Evolutionary conservation across 2,888 invertebrate species (phyloP).

Genomic region (Diaperis boleti): DNA sequence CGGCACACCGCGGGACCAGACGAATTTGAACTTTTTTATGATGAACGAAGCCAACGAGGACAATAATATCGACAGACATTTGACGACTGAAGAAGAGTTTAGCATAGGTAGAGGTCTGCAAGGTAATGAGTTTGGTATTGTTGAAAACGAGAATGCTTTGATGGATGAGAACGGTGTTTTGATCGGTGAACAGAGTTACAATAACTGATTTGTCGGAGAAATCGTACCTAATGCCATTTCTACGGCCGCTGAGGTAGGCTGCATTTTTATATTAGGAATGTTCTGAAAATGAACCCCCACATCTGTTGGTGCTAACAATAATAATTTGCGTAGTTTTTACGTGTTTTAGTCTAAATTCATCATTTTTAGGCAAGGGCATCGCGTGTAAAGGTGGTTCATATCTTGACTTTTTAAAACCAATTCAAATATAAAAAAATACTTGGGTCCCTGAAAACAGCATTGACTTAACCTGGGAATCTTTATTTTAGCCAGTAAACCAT

Average conservation of each 20-base stretch:
- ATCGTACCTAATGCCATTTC: conserved; percentile 28
- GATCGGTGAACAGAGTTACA: conserved; percentile 53
- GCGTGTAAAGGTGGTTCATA: background rate
- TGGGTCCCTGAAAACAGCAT: too few relatives aligned
- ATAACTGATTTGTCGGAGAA: conserved; percentile 33
- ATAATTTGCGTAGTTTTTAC: background rate
- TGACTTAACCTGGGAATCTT: too few relatives aligned
- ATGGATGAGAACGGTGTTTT: conserved; percentile 54
- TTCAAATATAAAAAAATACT: too few relatives aligned
- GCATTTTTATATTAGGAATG: background rate
- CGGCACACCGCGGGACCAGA: conserved; percentile 21
- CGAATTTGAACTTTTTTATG: conserved; percentile 34
- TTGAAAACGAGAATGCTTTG: conserved; percentile 50
- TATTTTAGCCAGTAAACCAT: too few relatives aligned
- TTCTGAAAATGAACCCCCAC: conserved; percentile 2
- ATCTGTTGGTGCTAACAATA: conserved; percentile 20
- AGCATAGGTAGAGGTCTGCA: conserved; percentile 30
- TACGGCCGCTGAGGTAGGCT: conserved; percentile 4
- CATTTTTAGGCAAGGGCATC: background rate
- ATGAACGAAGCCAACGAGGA: conserved; percentile 48
- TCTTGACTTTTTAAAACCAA: background rate
- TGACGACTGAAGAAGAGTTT: conserved; percentile 35
- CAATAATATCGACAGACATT: conserved; percentile 43
- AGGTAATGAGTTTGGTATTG: conserved; percentile 47
- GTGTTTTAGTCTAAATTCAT: conserved; percentile 4